These are phyloP conservation scores for Zootoca vivipara DNA, from an alignment of 2,113 vertebrate species.

Conservation along the genomic window DNA sequence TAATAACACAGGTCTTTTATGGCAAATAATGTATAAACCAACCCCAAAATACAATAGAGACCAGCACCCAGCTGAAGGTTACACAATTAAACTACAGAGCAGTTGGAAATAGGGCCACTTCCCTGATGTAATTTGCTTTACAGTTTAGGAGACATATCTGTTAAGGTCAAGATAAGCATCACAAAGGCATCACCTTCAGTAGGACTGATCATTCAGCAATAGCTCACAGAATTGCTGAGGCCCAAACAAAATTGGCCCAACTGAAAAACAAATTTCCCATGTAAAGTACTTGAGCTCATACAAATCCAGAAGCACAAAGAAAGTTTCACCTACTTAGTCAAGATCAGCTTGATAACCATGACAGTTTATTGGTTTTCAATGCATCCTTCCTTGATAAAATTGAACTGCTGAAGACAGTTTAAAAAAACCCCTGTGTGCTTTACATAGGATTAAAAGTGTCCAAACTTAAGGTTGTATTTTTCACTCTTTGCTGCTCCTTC, in stretches of 20 bases:
- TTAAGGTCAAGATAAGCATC: conserved; percentile 31
- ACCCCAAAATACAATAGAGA: background rate
- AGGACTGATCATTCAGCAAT: conserved; percentile 27
- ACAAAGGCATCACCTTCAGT: conserved; percentile 22
- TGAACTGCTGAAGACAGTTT: conserved; percentile 19
- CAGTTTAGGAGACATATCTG: conserved; percentile 4
- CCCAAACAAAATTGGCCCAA: conserved; percentile 38
- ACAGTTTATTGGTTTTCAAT: conserved; percentile 57
- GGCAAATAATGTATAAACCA: background rate
- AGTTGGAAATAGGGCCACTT: fast-evolving
- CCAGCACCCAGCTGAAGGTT: background rate
- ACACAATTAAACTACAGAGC: background rate
- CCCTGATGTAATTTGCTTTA: background rate
- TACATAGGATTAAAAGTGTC: conserved; percentile 27
- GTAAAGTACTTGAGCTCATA: conserved; percentile 52
- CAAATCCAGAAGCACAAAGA: conserved; percentile 54
- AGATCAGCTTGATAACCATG: conserved; percentile 60
- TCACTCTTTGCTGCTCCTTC: conserved; percentile 16
- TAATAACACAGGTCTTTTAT: background rate
- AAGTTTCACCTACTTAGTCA: conserved; percentile 49
- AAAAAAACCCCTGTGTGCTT: conserved; percentile 42
- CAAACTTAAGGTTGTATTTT: conserved; percentile 34
- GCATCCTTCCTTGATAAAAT: conserved; percentile 48
- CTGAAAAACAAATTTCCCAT: conserved; percentile 47
- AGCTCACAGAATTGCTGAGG: conserved; percentile 36